Percentiles rank a stretch among this genome's conserved stretches.
Conservation (phyloP, 2,113 vertebrate genomes). For the Heliornis fulica region DNA sequence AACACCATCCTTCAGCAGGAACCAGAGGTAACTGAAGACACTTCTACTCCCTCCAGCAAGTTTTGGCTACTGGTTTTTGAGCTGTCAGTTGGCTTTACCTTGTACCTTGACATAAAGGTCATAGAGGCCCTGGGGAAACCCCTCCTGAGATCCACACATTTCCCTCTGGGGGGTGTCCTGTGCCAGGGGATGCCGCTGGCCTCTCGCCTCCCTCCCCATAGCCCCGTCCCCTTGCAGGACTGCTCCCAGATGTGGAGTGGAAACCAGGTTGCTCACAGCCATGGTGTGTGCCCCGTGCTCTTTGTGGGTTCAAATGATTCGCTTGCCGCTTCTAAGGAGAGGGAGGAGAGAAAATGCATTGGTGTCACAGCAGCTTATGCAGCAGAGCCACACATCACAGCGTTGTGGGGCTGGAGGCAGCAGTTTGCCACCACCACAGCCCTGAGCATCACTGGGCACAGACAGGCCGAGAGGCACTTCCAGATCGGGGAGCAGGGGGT, state of each 20-base stretch:
- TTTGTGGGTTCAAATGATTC: not conserved
- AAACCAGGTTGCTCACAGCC: not conserved
- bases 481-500: not conserved
- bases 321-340: not conserved
- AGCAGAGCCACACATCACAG: not conserved
- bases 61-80: not conserved
- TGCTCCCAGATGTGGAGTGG: not conserved
- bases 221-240: not conserved
- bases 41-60: not conserved
- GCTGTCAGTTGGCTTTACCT: not conserved
- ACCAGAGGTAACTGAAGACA: not conserved
- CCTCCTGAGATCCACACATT: rapidly evolving
- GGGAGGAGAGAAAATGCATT: not conserved
- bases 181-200: not conserved
- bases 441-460: not conserved
- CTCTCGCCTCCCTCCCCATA: not conserved
- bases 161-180: not conserved
- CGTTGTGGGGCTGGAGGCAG: not conserved
- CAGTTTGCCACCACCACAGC: not conserved
- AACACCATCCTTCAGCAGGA: rapidly evolving
- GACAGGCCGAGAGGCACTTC: not conserved
- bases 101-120: not conserved
- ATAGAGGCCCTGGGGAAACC: not conserved
- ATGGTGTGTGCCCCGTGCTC: not conserved
- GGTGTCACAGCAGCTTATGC: not conserved